Evolutionary conservation across 1,140 invertebrate species (phyloP).

Genomic region (Drosophila orena): DNA sequence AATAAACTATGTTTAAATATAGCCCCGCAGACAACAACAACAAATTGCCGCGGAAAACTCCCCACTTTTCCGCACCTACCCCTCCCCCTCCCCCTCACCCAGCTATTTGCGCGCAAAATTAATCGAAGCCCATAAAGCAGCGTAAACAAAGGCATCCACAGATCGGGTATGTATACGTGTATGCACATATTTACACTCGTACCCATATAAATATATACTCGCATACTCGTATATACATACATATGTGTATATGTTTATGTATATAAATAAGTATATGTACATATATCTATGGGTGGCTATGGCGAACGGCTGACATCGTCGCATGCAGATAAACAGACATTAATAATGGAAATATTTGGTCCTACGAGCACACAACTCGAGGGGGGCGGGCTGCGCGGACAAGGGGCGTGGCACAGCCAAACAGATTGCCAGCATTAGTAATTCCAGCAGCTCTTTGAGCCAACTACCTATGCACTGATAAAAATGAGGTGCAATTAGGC

Average conservation of each 20-base stretch:
- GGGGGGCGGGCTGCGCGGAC: not conserved
- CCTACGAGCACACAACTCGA: constrained; percentile 16
- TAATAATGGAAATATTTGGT: constrained; percentile 78
- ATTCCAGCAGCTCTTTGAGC: constrained; percentile 36
- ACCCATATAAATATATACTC: too few relatives aligned
- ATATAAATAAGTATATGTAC: too few relatives aligned
- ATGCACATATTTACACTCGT: too few relatives aligned
- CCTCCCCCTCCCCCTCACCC: not conserved
- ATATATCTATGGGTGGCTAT: not conserved
- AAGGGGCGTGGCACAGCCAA: constrained; percentile 27
- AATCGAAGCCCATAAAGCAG: constrained; percentile 78
- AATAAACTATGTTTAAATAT: constrained; percentile 53
- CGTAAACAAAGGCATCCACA: constrained; percentile 60
- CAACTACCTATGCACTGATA: constrained; percentile 16
- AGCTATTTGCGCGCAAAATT: constrained; percentile 71
- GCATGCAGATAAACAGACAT: constrained; percentile 80
- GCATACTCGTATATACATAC: too few relatives aligned
- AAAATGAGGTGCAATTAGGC: not conserved
- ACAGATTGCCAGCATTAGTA: constrained; percentile 76
- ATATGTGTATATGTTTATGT: too few relatives aligned
- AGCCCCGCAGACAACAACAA: constrained; percentile 38
- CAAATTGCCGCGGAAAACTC: constrained; percentile 40
- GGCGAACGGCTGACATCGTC: constrained; percentile 53
- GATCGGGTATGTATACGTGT: constrained; percentile 1
- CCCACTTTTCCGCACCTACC: not conserved